Conservation (phyloP, 2,797 vertebrate genomes). For the Pelodytes ibericus region DNA sequence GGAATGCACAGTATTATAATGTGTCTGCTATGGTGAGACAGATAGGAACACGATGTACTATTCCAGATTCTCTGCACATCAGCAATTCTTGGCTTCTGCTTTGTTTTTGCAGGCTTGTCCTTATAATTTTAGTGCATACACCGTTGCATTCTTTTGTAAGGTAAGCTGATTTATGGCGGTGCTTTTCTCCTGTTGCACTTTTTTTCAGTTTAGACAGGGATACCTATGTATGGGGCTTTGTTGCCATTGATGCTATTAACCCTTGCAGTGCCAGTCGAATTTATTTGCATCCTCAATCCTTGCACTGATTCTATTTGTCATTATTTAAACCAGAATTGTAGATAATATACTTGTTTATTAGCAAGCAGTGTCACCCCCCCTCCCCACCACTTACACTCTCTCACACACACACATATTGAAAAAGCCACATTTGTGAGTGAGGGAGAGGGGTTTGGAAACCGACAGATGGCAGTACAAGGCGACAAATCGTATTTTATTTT, state of each 20-base stretch:
- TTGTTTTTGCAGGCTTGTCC: neutral
- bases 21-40: neutral
- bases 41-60: neutral
- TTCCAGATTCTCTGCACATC: neutral
- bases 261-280: neutral
- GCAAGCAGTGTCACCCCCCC: constrained; percentile 14
- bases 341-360: constrained; percentile 13
- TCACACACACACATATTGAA: neutral
- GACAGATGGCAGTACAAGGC: constrained; percentile 46
- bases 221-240: neutral
- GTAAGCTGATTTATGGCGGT: neutral
- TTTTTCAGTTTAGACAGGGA: neutral
- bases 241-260: neutral
- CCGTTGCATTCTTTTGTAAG: neutral
- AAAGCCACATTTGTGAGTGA: neutral
- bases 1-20: neutral
- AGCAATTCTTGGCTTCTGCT: neutral
- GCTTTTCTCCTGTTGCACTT: neutral
- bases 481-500: constrained; percentile 16
- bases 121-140: neutral
- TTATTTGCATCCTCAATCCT: neutral
- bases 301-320: neutral
- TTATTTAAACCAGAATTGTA: neutral
- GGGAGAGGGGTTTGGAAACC: constrained; percentile 7
- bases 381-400: no score